A percentile compares a stretch with the other conserved stretches of the same genome.
Conservation (phyloP, 30 jellyfish, hydroid and myxozoan genomes). For the Clytia hemisphaerica region DNA sequence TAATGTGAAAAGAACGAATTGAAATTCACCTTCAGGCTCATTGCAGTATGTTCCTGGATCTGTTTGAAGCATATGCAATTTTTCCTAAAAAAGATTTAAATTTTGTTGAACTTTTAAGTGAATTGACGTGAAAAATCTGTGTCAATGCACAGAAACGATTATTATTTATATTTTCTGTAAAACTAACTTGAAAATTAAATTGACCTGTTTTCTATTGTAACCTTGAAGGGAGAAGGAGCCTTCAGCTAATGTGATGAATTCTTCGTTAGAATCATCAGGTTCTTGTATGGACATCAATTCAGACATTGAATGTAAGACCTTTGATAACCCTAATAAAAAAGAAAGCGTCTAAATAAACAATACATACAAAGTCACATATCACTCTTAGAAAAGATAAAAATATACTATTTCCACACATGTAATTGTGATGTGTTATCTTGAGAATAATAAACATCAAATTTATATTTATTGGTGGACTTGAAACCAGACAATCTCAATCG, state of each 20-base stretch:
- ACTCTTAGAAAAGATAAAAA: too few relatives aligned
- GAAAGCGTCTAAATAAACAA: too few relatives aligned
- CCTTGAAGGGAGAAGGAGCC: slow-evolving; percentile 39
- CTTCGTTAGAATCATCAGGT: slow-evolving; percentile 38
- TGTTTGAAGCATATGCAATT: slow-evolving; percentile 42
- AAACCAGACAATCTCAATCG: too few relatives aligned
- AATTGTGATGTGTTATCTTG: too few relatives aligned
- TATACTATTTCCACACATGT: too few relatives aligned
- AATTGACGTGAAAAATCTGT: not conserved
- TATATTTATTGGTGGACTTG: too few relatives aligned
- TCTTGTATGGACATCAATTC: slow-evolving; percentile 28
- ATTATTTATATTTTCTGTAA: not conserved
- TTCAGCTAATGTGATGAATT: slow-evolving; percentile 33
- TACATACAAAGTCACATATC: too few relatives aligned
- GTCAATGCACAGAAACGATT: too few relatives aligned
- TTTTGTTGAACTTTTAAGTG: not conserved
- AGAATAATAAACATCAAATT: too few relatives aligned
- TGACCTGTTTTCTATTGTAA: slow-evolving; percentile 60
- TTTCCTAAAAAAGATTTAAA: slow-evolving; percentile 29
- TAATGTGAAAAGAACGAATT: too few relatives aligned
- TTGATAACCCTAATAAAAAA: slow-evolving; percentile 21
- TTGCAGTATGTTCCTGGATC: slow-evolving; percentile 73
- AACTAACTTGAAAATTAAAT: not conserved
- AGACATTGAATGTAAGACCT: slow-evolving; percentile 29
- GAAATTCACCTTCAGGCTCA: slow-evolving; percentile 95